Conservation (phyloP, 2,888 invertebrate species). For the Acleris cristana region DNA sequence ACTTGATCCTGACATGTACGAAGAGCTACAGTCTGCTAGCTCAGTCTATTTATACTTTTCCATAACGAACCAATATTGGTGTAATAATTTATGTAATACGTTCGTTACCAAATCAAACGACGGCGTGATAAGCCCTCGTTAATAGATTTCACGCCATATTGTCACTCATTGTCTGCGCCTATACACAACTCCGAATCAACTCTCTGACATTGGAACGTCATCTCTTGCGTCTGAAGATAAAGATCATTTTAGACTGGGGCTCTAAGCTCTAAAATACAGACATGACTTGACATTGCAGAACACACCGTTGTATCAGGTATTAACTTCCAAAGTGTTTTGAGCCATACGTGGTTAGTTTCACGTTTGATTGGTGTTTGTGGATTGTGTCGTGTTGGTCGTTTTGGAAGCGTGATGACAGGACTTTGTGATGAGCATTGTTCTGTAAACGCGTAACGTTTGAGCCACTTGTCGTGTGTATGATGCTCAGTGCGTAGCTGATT, state of each 20-base stretch:
- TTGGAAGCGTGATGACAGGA: constrained; percentile 40
- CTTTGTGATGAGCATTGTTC: constrained; percentile 60
- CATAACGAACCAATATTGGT: not conserved
- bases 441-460: constrained; percentile 64
- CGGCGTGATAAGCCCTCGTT: constrained; percentile 35
- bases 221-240: constrained; percentile 36
- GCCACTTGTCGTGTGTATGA: constrained; percentile 59
- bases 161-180: constrained; percentile 60
- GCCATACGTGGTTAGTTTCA: constrained; percentile 44
- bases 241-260: constrained; percentile 36
- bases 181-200: constrained; percentile 50
- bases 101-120: constrained; percentile 16
- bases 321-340: constrained; percentile 50
- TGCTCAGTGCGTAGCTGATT: constrained; percentile 36
- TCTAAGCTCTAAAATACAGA: constrained; percentile 59
- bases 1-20: too few relatives aligned
- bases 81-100: constrained; percentile 20
- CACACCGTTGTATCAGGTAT: constrained; percentile 51
- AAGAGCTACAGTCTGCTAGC: not conserved
- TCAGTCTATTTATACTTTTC: not conserved
- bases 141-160: constrained; percentile 61
- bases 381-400: constrained; percentile 40
- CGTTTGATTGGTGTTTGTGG: constrained; percentile 50
- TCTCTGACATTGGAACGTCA: constrained; percentile 38
- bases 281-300: constrained; percentile 49